Base-by-base conservation (phyloP, 1,140 invertebrate genomes). In the Nymphalis io region DNA sequence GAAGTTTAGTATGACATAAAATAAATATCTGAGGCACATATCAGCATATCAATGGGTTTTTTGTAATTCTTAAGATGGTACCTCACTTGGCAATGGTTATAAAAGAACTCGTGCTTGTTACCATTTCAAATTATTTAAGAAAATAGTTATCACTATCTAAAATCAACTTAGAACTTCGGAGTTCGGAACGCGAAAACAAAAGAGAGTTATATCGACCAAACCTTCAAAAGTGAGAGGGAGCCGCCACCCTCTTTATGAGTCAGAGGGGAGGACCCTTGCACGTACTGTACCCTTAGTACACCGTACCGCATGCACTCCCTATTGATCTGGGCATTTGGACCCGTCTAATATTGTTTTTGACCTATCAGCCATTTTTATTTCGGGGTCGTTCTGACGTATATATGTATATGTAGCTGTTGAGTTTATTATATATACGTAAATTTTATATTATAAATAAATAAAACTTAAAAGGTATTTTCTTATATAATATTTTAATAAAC, bases 201-300 rank as follows among this genome's bases (percentile, higher is more conserved):
- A 89, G 85, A 84, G 84, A 87, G 78, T 75, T 75, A 74, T 89
- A 89, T 89, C 87, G 87, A 89, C 87, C 84, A 87, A 89, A 87
- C 81, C 81, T 83, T 88, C 83, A 85, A 86, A 89, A 86, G 82
- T 85, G 82, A 86, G 81, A 86, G 84, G 84, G 83, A 73, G 74
- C 83, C 83, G 74, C 83, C 85, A 86, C 85, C 85, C 87, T 89
- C 84, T 89, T 88, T 89, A 89, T 89, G 87, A 89, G 71, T 88
- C 87, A 89, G 87, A 88, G 87, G 87, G 85, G 85, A 86, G 85
- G 80, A 87, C 87, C 87, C 87, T 85, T 84, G 80, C 80, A 82
- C 82, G 79, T 82, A 84, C 80, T 75, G 82, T 84, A 76, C 84
- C 84, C 83, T 85, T 70, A 73, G 76, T 80, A 76, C 76, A 65